Percentiles rank a stretch among this genome's conserved stretches.
Evolutionary conservation across 2,113 vertebrate genomes (phyloP).

Genomic region (Tor tambroides): DNA sequence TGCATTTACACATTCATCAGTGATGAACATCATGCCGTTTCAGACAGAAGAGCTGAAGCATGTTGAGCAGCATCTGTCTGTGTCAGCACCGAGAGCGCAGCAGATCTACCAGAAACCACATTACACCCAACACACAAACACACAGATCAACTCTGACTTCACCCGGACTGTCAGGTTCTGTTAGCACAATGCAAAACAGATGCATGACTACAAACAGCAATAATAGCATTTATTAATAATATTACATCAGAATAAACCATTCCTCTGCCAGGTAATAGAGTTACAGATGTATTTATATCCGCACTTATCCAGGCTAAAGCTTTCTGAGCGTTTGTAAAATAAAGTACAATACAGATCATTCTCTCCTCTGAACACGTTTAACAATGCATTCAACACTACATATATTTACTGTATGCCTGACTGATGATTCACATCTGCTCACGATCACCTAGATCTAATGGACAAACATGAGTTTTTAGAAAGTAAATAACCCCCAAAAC

Average conservation of each 20-base stretch:
- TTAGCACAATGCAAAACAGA: neutral
- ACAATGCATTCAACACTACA: neutral
- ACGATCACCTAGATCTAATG: neutral
- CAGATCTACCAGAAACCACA: neutral
- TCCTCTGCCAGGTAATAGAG: neutral
- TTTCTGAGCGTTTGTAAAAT: too few relatives aligned
- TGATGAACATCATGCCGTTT: neutral
- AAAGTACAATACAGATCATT: neutral
- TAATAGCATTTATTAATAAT: neutral
- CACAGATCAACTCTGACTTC: neutral
- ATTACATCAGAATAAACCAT: neutral
- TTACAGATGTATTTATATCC: neutral
- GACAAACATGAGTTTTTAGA: neutral
- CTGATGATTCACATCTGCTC: neutral
- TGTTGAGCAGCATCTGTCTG: neutral
- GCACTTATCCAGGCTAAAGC: too few relatives aligned
- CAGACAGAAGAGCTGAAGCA: too few relatives aligned
- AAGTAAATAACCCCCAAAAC: neutral
- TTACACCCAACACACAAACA: neutral
- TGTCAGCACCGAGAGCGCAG: too few relatives aligned
- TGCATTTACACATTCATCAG: neutral
- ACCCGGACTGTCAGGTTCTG: neutral
- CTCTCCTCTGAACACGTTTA: neutral
- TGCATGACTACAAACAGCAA: neutral
- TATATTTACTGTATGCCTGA: neutral